Conservation (phyloP, 2,888 invertebrate genomes). For the Tribolium freemani region DNA sequence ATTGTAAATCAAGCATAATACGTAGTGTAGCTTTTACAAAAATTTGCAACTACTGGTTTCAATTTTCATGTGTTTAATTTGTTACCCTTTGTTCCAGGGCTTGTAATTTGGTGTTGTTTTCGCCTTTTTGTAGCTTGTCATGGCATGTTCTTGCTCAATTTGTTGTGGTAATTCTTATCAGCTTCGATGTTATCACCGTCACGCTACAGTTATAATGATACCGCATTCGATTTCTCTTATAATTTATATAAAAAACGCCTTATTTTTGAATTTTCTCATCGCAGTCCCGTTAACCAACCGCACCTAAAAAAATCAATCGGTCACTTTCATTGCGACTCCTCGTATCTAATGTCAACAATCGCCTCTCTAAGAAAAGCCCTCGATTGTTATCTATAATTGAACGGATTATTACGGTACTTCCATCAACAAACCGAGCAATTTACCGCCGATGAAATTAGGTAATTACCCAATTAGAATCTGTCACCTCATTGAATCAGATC, state of each 20-base stretch:
- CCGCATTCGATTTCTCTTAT: neutral
- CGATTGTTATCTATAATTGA: constrained; percentile 32
- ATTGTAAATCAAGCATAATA: too few relatives aligned
- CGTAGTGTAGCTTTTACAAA: too few relatives aligned
- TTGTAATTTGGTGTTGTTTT: neutral
- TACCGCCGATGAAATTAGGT: constrained; percentile 20
- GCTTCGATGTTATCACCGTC: neutral
- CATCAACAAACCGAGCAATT: constrained; percentile 31
- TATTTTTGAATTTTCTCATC: too few relatives aligned
- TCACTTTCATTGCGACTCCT: constrained; percentile 16
- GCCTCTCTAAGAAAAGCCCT: constrained; percentile 10
- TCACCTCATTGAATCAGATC: constrained; percentile 16
- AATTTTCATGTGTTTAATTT: too few relatives aligned
- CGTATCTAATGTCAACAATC: constrained; percentile 10
- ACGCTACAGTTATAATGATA: neutral
- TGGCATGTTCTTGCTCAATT: neutral
- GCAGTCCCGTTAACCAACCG: neutral
- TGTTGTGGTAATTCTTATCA: constrained; percentile 5
- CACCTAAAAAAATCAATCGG: constrained; percentile 9
- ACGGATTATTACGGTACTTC: constrained; percentile 34
- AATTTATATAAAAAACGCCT: neutral
- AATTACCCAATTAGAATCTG: constrained; percentile 33
- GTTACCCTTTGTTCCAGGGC: neutral
- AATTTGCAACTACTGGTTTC: too few relatives aligned
- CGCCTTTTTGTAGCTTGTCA: neutral